Conservation (phyloP, 2,888 invertebrate genomes). For the Harpagoxenus sublaevis region DNA sequence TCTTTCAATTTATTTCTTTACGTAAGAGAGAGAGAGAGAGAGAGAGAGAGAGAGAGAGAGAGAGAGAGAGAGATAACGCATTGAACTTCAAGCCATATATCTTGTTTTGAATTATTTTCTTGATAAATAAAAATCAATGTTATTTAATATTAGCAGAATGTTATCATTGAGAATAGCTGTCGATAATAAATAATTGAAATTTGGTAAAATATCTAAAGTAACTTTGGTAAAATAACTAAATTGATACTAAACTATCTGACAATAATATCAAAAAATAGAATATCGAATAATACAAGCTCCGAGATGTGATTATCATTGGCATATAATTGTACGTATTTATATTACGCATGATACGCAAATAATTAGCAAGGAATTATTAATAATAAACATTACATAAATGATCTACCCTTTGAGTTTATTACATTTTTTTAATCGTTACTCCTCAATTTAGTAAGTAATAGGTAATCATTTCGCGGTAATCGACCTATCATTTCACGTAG, state of each 20-base stretch:
- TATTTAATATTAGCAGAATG: not conserved
- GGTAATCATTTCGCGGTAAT: not conserved
- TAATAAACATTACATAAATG: constrained; percentile 29
- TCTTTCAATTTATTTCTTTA: not conserved
- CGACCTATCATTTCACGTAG: constrained; percentile 11
- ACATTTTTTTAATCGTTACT: not conserved
- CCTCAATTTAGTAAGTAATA: constrained; percentile 26
- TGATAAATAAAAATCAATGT: not conserved
- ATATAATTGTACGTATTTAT: not conserved
- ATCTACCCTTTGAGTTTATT: constrained; percentile 5
- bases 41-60: too few relatives aligned
- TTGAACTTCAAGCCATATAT: not conserved
- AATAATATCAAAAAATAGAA: not conserved
- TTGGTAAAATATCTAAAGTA: not conserved
- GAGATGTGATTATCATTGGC: not conserved
- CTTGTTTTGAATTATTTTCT: not conserved
- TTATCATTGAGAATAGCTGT: not conserved
- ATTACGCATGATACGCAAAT: not conserved
- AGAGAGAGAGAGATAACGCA: not conserved
- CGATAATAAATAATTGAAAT: not conserved
- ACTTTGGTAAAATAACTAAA: not conserved
- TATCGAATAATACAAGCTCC: not conserved
- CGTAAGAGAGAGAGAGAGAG: too few relatives aligned
- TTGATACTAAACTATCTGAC: not conserved
- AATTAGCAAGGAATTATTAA: constrained; percentile 8